Evolutionary conservation across 2,113 vertebrate genomes (phyloP), one percentile per base, ranked within the genome.

Genomic region (Sinosuthora webbiana): DNA sequence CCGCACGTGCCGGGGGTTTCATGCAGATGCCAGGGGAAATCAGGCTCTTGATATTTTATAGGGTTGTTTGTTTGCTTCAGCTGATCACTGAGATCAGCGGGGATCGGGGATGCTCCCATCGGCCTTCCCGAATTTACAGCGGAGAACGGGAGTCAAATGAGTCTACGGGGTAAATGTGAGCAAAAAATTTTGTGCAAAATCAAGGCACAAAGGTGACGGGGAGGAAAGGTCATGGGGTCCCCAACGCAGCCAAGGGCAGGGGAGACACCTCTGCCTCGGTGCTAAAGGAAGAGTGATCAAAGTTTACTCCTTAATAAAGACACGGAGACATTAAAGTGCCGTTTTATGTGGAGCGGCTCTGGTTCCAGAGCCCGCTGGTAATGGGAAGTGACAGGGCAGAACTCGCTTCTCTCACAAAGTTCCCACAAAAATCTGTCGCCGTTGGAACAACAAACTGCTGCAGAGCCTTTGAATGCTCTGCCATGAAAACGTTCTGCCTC

Each of bases 1-100:
- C 96, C 87, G 96, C 97, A 63, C 97, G 97, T 90, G 94, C 95
- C 63, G 87, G 90, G 94, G 96, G 94, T 97, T 97, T 96, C 74
- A 96, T 97, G 97, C 96, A 83, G 93, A 96, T 98, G 98, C 98
- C 97, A 98, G 97, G 95, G 96, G 96, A 97, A 98, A 98, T 98
- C 96, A 97, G 25, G 14, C 83, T 94, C 96, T 94, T 97, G 82
- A 95, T 98, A 85, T 97, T 97, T 97, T 93, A 97, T 80, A 49
- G 81, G 22, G 56, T 97, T 97, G 97, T 97, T 98, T 96, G 96
- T 97, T 98, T 96, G 97, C 96, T 45, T 52, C 87, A 89, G 82
- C 92, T 79, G 91, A 97, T 97, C 83, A 5, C 94, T 57, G 83
- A 65, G n/a, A 75, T 81, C 87, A 87, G 69, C 37, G 5, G 31